These are phyloP conservation scores for Poecile montanus DNA, from an alignment of 2,797 vertebrate species.

Conservation along the genomic window DNA sequence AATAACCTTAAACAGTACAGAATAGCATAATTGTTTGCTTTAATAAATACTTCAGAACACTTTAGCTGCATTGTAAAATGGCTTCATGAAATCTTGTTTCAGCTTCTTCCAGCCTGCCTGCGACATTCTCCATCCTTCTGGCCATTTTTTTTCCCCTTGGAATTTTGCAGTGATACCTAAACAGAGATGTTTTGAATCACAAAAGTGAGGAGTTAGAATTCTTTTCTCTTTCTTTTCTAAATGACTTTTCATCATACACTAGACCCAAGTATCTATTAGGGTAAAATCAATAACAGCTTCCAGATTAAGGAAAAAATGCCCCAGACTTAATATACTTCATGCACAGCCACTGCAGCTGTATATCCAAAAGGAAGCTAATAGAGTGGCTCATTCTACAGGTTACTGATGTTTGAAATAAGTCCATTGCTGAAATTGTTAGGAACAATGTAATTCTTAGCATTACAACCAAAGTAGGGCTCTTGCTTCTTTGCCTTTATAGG, in stretches of 20 bases:
- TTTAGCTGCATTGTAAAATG: slow-evolving; percentile 18
- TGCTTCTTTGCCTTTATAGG: neutral
- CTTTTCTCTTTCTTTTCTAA: slow-evolving; percentile 27
- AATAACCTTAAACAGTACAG: slow-evolving; percentile 33
- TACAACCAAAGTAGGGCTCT: neutral
- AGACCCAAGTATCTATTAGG: slow-evolving; percentile 38
- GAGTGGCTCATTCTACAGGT: slow-evolving; percentile 20
- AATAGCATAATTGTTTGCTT: slow-evolving; percentile 49
- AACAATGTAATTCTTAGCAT: neutral
- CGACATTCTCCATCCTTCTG: neutral
- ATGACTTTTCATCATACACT: slow-evolving; percentile 24
- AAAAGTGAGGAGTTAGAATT: slow-evolving; percentile 55
- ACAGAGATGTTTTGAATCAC: slow-evolving; percentile 46
- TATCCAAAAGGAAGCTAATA: slow-evolving; percentile 42
- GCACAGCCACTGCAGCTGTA: slow-evolving; percentile 3
- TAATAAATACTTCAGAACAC: slow-evolving; percentile 59
- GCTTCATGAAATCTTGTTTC: slow-evolving; percentile 48
- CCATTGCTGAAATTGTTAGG: neutral
- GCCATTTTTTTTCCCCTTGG: neutral
- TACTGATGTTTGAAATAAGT: slow-evolving; percentile 24
- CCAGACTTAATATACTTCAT: slow-evolving; percentile 39
- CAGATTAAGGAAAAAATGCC: slow-evolving; percentile 60
- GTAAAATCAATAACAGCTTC: slow-evolving; percentile 50
- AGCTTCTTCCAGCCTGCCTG: slow-evolving; percentile 35
- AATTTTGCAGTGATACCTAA: slow-evolving; percentile 35